These are phyloP conservation scores for Nematostella vectensis DNA, from an alignment of 92 coral and sea anemone species.

Conservation along the genomic window DNA sequence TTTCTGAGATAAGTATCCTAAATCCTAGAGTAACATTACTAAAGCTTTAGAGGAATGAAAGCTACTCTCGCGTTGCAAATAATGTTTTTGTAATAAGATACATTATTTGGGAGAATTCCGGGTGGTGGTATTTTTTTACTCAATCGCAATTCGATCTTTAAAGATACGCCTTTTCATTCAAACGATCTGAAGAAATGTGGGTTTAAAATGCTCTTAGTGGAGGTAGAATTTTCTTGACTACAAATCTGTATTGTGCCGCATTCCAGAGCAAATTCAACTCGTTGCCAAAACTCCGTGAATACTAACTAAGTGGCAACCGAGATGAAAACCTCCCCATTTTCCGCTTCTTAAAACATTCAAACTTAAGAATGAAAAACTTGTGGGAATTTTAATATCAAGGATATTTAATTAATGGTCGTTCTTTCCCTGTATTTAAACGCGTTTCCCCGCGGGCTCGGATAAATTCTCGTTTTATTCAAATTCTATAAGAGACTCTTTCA, in stretches of 20 bases:
- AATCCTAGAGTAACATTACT: no score
- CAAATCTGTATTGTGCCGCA: constrained; percentile 7
- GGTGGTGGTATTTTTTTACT: no score
- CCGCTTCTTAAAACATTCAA: constrained; percentile 17
- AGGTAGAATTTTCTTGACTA: constrained; percentile 14
- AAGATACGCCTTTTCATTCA: constrained; percentile 29
- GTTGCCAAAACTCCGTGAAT: constrained; percentile 12
- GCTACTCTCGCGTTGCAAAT: no score
- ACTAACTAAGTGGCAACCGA: constrained; percentile 14
- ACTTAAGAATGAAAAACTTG: constrained; percentile 8
- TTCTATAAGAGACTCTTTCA: constrained; percentile 1
- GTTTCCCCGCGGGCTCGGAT: constrained; percentile 18
- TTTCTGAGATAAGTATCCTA: no score
- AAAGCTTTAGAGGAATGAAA: no score
- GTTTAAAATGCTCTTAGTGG: constrained; percentile 18
- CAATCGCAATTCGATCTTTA: constrained; percentile 33
- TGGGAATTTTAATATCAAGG: constrained; percentile 17
- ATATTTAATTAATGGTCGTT: constrained; percentile 27
- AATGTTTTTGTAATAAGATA: no score
- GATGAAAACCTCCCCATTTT: constrained; percentile 18
- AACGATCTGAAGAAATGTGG: constrained; percentile 25
- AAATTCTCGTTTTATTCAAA: no score
- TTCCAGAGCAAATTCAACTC: constrained; percentile 14
- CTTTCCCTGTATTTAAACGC: constrained; percentile 28
- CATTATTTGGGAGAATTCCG: no score